Percentiles rank a stretch among this genome's conserved stretches.
phyloP scores from a whole-genome alignment of 2,797 vertebrate species.

The Bryconaethiops microstoma region DNA sequence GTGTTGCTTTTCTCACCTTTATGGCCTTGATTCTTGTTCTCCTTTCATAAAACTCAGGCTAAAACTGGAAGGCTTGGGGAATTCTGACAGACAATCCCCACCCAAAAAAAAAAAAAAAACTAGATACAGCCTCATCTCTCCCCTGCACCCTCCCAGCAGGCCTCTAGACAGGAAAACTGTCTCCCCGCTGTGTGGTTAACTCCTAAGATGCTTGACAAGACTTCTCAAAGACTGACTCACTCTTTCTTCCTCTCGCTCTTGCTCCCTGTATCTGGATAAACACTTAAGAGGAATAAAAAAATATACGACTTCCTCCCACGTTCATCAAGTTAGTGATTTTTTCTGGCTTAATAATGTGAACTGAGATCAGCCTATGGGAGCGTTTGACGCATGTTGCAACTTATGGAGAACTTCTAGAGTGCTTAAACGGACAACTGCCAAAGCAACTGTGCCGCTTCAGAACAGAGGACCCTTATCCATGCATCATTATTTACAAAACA shows the following conservation, averaged over 20 bases:
- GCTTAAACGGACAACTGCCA: not conserved
- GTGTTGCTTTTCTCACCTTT: conserved; percentile 11
- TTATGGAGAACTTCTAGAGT: conserved; percentile 4
- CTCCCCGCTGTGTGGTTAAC: conserved; percentile 70
- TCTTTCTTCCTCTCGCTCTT: not conserved
- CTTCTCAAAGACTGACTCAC: conserved; percentile 6
- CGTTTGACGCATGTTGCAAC: not conserved
- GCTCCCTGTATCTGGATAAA: conserved; percentile 37
- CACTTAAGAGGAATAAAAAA: conserved; percentile 22
- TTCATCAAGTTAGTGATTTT: conserved; percentile 46
- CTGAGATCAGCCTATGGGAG: conserved; percentile 24
- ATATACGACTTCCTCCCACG: conserved; percentile 37
- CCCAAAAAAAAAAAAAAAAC: not conserved
- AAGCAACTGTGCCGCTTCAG: not conserved
- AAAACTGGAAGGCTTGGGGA: not conserved
- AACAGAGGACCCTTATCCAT: not conserved
- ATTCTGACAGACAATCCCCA: not conserved
- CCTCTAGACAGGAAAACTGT: conserved; percentile 77
- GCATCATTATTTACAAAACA: not conserved
- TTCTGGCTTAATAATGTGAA: conserved; percentile 35
- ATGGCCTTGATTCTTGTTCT: conserved; percentile 10
- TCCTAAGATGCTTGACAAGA: conserved; percentile 67
- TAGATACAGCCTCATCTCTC: conserved; percentile 42
- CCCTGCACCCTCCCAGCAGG: conserved; percentile 66
- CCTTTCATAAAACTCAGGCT: conserved; percentile 19